Conservation (phyloP, 2,113 vertebrate species). For the Apodemus speciosus region DNA sequence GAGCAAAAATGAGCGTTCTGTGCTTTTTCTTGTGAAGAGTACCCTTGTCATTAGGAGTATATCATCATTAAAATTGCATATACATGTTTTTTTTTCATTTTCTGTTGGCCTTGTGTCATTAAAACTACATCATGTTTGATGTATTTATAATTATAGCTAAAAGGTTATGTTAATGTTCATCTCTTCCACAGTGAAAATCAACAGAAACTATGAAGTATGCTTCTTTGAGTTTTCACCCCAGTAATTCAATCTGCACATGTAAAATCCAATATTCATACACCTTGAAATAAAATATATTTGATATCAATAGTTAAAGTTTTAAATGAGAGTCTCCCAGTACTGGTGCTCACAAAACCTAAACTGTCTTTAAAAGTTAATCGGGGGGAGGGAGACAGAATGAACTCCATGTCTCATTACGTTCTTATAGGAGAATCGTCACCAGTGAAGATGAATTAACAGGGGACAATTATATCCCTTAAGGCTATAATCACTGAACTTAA, state of each 20-base stretch:
- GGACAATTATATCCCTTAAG: not conserved
- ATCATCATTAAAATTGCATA: slow-evolving; percentile 75
- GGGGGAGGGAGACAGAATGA: slow-evolving; percentile 12
- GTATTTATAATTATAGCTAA: slow-evolving; percentile 63
- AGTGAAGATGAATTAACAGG: slow-evolving; percentile 25
- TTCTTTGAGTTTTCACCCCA: slow-evolving; percentile 43
- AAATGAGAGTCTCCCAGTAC: slow-evolving; percentile 15
- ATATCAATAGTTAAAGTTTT: slow-evolving; percentile 55
- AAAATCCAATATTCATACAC: slow-evolving; percentile 47
- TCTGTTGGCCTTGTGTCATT: slow-evolving; percentile 70
- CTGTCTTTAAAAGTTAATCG: slow-evolving; percentile 45
- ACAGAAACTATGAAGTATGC: not conserved
- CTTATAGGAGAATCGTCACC: not conserved
- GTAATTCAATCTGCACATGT: slow-evolving; percentile 52
- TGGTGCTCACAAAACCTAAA: slow-evolving; percentile 28
- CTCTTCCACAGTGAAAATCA: slow-evolving; percentile 55
- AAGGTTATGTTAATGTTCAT: slow-evolving; percentile 47
- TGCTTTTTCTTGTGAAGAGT: slow-evolving; percentile 68
- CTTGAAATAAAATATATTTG: slow-evolving; percentile 56
- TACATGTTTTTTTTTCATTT: slow-evolving; percentile 68
- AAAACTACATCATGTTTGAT: slow-evolving; percentile 73
- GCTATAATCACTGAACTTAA: slow-evolving; percentile 22
- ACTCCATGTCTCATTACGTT: slow-evolving; percentile 43
- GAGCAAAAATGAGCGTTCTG: slow-evolving; percentile 42
- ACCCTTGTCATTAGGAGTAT: slow-evolving; percentile 60